A percentile compares a stretch with the other conserved stretches of the same genome.
Conservation (phyloP, 2,888 invertebrate genomes). For the Drosophila robusta region DNA sequence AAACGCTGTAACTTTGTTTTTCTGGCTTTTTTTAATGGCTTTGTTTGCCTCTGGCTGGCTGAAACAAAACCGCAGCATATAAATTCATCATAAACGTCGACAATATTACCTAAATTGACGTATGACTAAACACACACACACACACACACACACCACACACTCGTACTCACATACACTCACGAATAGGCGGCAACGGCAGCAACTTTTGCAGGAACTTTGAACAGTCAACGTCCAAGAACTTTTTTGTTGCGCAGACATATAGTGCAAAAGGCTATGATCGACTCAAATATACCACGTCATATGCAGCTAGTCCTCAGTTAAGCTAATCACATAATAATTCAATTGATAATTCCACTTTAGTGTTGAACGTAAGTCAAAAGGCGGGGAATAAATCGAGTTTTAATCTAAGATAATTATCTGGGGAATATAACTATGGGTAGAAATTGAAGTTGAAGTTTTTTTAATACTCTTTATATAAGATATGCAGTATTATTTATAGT, state of each 20-base stretch:
- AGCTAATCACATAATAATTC: too few relatives aligned
- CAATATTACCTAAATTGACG: constrained; percentile 72
- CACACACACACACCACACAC: constrained; percentile 1
- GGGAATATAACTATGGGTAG: too few relatives aligned
- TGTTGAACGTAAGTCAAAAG: too few relatives aligned
- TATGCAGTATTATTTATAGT: too few relatives aligned
- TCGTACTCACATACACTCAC: constrained; percentile 6
- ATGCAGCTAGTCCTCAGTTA: too few relatives aligned
- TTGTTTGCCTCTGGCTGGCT: constrained; percentile 52
- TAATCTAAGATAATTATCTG: too few relatives aligned
- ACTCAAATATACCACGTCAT: constrained; percentile 4
- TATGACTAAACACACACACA: constrained; percentile 41
- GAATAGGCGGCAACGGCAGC: constrained; percentile 33
- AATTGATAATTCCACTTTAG: too few relatives aligned
- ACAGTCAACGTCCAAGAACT: constrained; percentile 23
- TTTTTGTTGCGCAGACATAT: constrained; percentile 9
- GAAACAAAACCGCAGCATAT: constrained; percentile 61
- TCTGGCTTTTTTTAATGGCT: constrained; percentile 67
- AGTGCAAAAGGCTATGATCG: neutral
- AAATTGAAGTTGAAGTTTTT: too few relatives aligned
- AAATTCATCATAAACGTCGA: constrained; percentile 73
- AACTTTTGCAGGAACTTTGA: constrained; percentile 32
- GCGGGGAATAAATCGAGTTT: too few relatives aligned
- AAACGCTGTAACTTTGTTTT: constrained; percentile 63
- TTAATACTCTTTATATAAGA: too few relatives aligned